These are phyloP conservation scores for Stigmatopora nigra DNA, from an alignment of 2,113 vertebrate species.

Conservation along the genomic window DNA sequence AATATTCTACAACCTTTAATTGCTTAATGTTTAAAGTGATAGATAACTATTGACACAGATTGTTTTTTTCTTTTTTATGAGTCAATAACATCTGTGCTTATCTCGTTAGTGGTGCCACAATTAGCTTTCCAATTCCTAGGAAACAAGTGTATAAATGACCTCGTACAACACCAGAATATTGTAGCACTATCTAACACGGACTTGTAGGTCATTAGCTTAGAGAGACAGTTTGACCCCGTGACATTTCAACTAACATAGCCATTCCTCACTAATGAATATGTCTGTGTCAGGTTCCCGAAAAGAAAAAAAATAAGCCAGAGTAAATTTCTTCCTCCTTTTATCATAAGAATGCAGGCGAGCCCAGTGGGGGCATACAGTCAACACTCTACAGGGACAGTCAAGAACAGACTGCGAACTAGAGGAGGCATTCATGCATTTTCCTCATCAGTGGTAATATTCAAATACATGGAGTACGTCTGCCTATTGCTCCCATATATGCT, in stretches of 20 bases:
- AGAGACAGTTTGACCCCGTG: slow-evolving; percentile 50
- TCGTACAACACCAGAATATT: neutral
- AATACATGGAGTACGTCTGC: slow-evolving; percentile 26
- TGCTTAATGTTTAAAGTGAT: neutral
- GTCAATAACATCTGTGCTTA: neutral
- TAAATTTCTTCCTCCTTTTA: slow-evolving; percentile 64
- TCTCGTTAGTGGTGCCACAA: neutral
- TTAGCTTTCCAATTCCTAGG: neutral
- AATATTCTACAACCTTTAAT: neutral
- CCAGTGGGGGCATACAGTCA: slow-evolving; percentile 49
- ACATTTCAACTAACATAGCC: slow-evolving; percentile 62
- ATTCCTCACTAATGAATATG: slow-evolving; percentile 64
- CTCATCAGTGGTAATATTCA: slow-evolving; percentile 41
- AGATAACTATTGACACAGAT: neutral
- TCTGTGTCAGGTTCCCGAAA: slow-evolving; percentile 44
- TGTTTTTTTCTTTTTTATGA: neutral
- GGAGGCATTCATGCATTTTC: neutral
- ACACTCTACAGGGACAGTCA: slow-evolving; percentile 39
- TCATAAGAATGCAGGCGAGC: slow-evolving; percentile 63
- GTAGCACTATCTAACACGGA: slow-evolving; percentile 8
- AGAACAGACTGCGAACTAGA: slow-evolving; percentile 58
- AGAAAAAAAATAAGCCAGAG: slow-evolving; percentile 9
- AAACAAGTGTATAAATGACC: neutral
- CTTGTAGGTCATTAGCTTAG: slow-evolving; percentile 52
- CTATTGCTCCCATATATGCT: slow-evolving; percentile 15